Evolutionary conservation across 2,797 vertebrate species (phyloP), one percentile per base, ranked within the genome.

Genomic region (Acropternis orthonyx): DNA sequence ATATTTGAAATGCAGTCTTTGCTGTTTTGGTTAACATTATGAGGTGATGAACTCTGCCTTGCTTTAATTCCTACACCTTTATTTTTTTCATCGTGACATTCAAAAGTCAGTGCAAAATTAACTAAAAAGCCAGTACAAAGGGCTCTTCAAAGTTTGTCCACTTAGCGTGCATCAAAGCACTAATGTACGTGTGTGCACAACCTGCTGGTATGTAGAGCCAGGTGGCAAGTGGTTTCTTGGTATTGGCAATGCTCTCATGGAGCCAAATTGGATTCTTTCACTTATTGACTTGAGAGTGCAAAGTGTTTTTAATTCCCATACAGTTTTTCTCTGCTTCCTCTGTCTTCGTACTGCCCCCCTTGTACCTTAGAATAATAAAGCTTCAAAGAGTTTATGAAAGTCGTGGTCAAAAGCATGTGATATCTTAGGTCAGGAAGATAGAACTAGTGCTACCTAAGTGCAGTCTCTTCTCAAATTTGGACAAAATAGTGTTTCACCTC

Each of bases 381-480:
- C 76, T 90, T 92, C 7, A 32, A 81, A 88, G 32, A 44, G 8
- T 85, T 92, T 72, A 20, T 76, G 32, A 39, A 93, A 78, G 51
- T 75, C 2, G 0, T 1, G 0, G 49, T 81, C 0, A 0, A 85
- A 87, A 88, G n/a, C 3, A 9, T 18, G 3, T 44, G 5, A 52
- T 88, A 12, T 39, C 16, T 10, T 93, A 41, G 34, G 23, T 85
- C 56, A 83, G 27, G 16, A 58, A 73, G 73, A 72, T 58, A 79
- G 81, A 94, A 44, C 19, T 26, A n/a, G 19, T 54, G 36, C 74
- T 80, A 49, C 34, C 43, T 51, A 51, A 73, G 16, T 67, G 28
- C 36, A 78, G 8, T 59, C 27, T 59, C 34, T 34, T 88, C 52
- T 77, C 36, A 65, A 51, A 43, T 69, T 14, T 85, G 59, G 19